Evolutionary conservation across 2,888 invertebrate species (phyloP).

Genomic region (Cremastinae sp.): DNA sequence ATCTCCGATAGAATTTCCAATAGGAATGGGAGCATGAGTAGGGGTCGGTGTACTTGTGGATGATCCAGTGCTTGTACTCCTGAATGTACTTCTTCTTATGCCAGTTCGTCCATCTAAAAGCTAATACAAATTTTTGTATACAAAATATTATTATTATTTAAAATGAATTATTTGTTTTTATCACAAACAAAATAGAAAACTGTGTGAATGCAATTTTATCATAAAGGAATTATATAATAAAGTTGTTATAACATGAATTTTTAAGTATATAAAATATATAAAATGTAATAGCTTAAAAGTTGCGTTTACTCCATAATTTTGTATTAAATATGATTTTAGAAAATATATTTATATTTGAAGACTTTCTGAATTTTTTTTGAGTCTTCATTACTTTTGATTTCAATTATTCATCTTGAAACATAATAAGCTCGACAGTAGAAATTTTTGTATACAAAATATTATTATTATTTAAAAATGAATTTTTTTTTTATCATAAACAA

Average conservation of each 20-base stretch:
- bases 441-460: no score
- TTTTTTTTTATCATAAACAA: background rate
- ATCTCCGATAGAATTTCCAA: conserved; percentile 80
- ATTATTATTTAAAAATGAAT: background rate
- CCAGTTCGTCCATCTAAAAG: conserved; percentile 82
- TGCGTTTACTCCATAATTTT: no score
- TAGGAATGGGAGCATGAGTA: conserved; percentile 75
- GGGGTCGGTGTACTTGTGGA: conserved; percentile 80
- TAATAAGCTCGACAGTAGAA: no score
- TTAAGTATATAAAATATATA: no score
- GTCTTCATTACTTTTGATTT: background rate
- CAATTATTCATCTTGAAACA: background rate
- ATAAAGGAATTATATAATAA: no score
- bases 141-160: background rate
- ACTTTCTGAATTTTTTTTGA: no score
- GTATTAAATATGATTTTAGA: no score
- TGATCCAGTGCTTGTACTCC: conserved; percentile 81
- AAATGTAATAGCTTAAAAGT: no score
- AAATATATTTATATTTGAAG: no score
- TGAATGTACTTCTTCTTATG: conserved; percentile 81
- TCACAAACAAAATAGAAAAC: background rate
- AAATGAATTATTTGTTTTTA: no score
- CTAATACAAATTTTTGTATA: conserved; percentile 41
- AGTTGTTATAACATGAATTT: no score
- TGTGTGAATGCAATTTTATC: no score